Evolutionary conservation across 2,888 invertebrate genomes (phyloP), one percentile per base, ranked within the genome.

Genomic region (Dolichopus griseipennis): DNA sequence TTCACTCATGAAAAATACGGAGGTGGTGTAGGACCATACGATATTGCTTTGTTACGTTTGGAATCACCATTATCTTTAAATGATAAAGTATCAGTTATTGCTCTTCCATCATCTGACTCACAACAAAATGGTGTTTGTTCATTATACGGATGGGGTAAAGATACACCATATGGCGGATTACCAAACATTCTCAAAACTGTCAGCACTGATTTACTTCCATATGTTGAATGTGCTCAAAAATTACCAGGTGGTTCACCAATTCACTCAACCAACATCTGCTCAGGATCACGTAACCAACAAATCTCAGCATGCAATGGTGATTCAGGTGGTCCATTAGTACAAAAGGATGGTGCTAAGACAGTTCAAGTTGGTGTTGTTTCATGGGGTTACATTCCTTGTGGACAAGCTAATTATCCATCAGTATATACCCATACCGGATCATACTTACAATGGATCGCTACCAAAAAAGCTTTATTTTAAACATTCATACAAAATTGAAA

Each of bases 1-100:
- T 68, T 77, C 2, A 70, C 77, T 1, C 83, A 84, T 68, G 76
- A 76, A 62, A 61, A 71, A 0, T 81, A 78, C 70, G 41, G 37
- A 65, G 82, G 82, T 20, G 78, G 78, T 2, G 79, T 82, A 61
- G 81, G 80, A 2, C 81, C 81, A 70, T 79, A 86, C 70, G 87
- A 87, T 73, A 83, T 87, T 65, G 86, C 84, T 27, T 73, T 87
- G 15, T 74, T 87, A 65, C 73, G 73, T 64, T 63, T 78, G 52
- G 69, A 69, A 0, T 62, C 70, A 10, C 70, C 76, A 18, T 77
- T 81, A 62, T 68, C 76, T 61, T 76, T 74, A 67, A 22, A 10
- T 34, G 74, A 74, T 37, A 34, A 65, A 33, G 69, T 72, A 18
- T 5, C 41, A 5, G 64, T 52, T 18, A 68, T 71, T 64, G 7